Evolutionary conservation across 2,113 vertebrate species (phyloP).

Genomic region (Meleagris gallopavo): DNA sequence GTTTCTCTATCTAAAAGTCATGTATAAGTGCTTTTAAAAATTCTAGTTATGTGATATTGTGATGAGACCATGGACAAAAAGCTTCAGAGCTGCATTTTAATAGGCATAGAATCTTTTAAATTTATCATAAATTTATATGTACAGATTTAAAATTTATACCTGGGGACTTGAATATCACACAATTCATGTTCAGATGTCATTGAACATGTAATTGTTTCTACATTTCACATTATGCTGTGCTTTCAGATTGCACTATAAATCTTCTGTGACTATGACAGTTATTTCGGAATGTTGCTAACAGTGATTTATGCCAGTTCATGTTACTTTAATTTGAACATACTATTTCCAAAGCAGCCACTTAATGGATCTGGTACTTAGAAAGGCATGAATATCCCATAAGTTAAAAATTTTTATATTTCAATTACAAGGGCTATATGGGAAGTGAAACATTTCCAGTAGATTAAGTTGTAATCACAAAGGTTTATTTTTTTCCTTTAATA

Average conservation of each 20-base stretch:
- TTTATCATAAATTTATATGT: constrained; percentile 82
- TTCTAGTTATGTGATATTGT: constrained; percentile 70
- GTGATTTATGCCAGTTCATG: constrained; percentile 79
- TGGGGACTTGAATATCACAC: constrained; percentile 75
- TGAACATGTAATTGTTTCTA: constrained; percentile 82
- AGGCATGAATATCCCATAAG: constrained; percentile 70
- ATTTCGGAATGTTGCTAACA: constrained; percentile 76
- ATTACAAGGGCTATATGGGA: constrained; percentile 61
- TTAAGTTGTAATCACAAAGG: constrained; percentile 31
- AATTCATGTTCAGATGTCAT: constrained; percentile 79
- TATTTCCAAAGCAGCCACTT: constrained; percentile 75
- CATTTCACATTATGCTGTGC: constrained; percentile 81
- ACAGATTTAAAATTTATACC: constrained; percentile 82
- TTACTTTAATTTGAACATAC: constrained; percentile 81
- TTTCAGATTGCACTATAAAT: constrained; percentile 79
- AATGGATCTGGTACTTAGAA: constrained; percentile 67
- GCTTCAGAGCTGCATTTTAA: constrained; percentile 75
- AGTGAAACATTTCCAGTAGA: constrained; percentile 39
- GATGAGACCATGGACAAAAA: constrained; percentile 69
- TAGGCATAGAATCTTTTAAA: constrained; percentile 73
- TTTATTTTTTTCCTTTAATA: neutral
- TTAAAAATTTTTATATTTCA: constrained; percentile 70
- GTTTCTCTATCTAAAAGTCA: constrained; percentile 73
- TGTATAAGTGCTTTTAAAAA: constrained; percentile 64
- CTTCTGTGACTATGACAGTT: constrained; percentile 75